Percentiles rank a stretch among this genome's conserved stretches.
These are phyloP conservation scores for Bos indicus DNA, from an alignment of 2,113 vertebrate species.

Conservation along the genomic window DNA sequence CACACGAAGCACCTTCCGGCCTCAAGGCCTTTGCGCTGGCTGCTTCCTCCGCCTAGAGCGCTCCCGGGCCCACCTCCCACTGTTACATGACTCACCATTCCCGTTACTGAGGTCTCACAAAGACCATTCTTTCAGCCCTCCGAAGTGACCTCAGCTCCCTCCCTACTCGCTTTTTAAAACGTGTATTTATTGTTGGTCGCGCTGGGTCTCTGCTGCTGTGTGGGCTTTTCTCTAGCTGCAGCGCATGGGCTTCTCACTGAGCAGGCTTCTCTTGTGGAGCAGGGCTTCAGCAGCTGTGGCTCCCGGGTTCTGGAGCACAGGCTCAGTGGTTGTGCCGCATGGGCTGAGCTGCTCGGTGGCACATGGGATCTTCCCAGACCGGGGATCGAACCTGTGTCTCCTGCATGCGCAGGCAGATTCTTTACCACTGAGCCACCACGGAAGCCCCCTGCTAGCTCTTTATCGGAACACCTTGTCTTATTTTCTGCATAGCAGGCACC, in stretches of 20 bases:
- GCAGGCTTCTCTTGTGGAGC: not conserved
- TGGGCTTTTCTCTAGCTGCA: rapidly evolving
- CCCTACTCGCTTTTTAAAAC: not conserved
- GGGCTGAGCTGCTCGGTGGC: not conserved
- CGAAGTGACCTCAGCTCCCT: not conserved
- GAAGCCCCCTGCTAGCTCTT: not conserved
- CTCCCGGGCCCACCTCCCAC: not conserved
- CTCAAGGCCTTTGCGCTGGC: not conserved
- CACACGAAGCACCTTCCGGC: not conserved
- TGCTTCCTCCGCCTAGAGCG: not conserved
- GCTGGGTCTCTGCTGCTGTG: not conserved
- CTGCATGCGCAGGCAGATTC: not conserved
- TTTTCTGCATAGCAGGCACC: not conserved
- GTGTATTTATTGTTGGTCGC: rapidly evolving
- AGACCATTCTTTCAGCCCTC: not conserved
- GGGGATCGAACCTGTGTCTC: not conserved
- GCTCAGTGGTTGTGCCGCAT: rapidly evolving
- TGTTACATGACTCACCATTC: not conserved
- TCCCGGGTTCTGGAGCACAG: not conserved
- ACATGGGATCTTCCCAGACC: rapidly evolving
- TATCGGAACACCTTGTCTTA: not conserved
- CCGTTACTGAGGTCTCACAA: not conserved
- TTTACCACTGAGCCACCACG: not conserved
- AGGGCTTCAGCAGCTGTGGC: not conserved
- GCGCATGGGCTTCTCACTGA: rapidly evolving